Evolutionary conservation across 2,797 vertebrate genomes (phyloP).

Genomic region (Crenuchus spilurus): DNA sequence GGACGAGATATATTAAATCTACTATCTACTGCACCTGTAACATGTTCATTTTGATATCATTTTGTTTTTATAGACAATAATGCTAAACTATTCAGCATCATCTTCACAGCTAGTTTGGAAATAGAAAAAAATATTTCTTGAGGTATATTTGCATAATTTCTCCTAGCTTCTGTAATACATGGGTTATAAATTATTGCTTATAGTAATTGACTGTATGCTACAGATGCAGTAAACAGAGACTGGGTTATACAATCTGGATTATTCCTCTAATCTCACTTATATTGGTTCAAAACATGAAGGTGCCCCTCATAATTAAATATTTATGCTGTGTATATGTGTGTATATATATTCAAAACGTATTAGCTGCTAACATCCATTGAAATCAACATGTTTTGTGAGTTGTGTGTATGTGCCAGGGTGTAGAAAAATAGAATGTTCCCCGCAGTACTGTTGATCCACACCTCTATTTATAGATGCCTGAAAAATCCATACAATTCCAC

Average conservation of each 20-base stretch:
- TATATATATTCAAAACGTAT: background rate
- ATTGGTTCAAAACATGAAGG: background rate
- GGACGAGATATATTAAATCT: too few species aligned
- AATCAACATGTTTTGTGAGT: constrained; percentile 12
- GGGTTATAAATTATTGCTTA: background rate
- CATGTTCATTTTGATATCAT: too few species aligned
- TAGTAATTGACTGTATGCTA: background rate
- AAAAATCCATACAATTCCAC: constrained; percentile 40
- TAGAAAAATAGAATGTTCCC: constrained; percentile 29
- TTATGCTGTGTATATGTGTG: background rate
- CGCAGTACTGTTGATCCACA: constrained; percentile 32
- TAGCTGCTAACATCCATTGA: background rate
- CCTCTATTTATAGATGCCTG: constrained; percentile 45
- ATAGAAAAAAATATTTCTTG: too few species aligned
- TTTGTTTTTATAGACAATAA: too few species aligned
- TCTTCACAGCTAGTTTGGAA: too few species aligned
- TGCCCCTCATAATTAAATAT: too few species aligned
- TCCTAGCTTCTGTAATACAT: too few species aligned
- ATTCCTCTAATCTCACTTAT: background rate
- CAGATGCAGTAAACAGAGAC: too few species aligned
- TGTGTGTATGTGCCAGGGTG: constrained; percentile 17
- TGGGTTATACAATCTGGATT: too few species aligned
- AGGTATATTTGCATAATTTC: too few species aligned
- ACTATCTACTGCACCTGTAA: too few species aligned
- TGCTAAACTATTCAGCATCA: too few species aligned